phyloP scores from a whole-genome alignment of 1,140 invertebrate species.

The Papilio aristodemus region DNA sequence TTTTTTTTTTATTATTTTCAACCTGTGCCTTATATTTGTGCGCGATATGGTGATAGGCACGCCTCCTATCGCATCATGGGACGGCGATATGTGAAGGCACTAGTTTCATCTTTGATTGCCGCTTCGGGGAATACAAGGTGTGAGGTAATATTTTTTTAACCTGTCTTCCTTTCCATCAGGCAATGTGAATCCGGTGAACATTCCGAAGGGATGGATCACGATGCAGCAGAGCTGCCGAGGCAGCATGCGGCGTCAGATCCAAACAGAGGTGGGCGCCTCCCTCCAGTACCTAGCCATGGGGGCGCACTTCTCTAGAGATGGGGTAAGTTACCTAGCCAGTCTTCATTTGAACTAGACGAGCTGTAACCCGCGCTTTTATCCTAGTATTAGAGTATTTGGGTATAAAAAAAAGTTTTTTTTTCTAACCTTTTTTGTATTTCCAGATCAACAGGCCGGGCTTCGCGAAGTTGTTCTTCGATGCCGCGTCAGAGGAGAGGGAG shows the following conservation, averaged over 20 bases:
- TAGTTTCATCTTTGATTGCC: too few species aligned
- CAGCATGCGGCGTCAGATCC: slow-evolving; percentile 85
- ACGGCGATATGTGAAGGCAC: too few species aligned
- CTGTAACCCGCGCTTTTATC: too few species aligned
- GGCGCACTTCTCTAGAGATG: slow-evolving; percentile 90
- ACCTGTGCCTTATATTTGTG: too few species aligned
- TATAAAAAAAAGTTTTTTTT: too few species aligned
- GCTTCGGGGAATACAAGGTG: too few species aligned
- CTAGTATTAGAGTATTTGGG: too few species aligned
- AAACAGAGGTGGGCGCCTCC: slow-evolving; percentile 88
- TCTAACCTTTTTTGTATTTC: background rate
- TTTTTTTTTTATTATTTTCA: too few species aligned
- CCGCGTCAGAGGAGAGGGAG: slow-evolving; percentile 92
- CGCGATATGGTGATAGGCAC: too few species aligned
- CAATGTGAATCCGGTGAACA: slow-evolving; percentile 58
- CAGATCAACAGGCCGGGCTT: slow-evolving; percentile 92
- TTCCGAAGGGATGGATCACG: slow-evolving; percentile 84
- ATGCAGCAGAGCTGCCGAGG: slow-evolving; percentile 84
- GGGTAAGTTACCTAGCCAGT: slow-evolving; percentile 56
- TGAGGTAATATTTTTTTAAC: background rate
- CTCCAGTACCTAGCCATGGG: slow-evolving; percentile 92
- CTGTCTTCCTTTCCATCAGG: slow-evolving; percentile 45
- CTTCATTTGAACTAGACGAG: too few species aligned
- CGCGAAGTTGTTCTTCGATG: slow-evolving; percentile 92
- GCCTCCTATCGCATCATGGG: too few species aligned